These are phyloP conservation scores for Anarhynchus alexandrinus DNA, from an alignment of 2,113 vertebrate genomes.

Conservation along the genomic window DNA sequence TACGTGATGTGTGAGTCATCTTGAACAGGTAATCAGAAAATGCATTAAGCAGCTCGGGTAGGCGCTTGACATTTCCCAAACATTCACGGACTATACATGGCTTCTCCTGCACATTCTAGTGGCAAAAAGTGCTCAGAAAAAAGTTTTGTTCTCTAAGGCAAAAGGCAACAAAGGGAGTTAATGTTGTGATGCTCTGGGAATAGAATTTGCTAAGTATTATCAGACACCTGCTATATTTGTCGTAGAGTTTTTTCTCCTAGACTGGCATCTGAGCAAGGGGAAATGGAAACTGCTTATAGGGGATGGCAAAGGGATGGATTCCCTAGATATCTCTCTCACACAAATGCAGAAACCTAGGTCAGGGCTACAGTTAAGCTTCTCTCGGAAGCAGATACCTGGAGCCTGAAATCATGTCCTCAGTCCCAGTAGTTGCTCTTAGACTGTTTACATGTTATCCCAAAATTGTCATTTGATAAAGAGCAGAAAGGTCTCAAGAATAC, in stretches of 20 bases:
- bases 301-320: neutral
- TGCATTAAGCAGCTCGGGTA: neutral
- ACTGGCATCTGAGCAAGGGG: neutral
- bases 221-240: neutral
- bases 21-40: constrained; percentile 10
- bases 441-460: neutral
- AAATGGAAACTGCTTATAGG: neutral
- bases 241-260: neutral
- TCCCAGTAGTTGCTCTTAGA: neutral
- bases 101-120: neutral
- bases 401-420: neutral
- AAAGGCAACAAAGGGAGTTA: neutral
- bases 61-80: neutral
- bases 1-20: neutral
- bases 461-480: neutral
- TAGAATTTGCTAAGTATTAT: neutral
- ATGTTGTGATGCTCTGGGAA: neutral
- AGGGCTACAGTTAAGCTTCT: neutral
- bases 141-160: neutral
- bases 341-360: neutral
- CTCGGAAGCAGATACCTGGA: neutral
- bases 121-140: neutral
- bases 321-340: neutral
- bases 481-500: neutral
- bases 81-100: neutral